phyloP scores from a whole-genome alignment of 2,113 vertebrate species.

The Mixornis gularis region DNA sequence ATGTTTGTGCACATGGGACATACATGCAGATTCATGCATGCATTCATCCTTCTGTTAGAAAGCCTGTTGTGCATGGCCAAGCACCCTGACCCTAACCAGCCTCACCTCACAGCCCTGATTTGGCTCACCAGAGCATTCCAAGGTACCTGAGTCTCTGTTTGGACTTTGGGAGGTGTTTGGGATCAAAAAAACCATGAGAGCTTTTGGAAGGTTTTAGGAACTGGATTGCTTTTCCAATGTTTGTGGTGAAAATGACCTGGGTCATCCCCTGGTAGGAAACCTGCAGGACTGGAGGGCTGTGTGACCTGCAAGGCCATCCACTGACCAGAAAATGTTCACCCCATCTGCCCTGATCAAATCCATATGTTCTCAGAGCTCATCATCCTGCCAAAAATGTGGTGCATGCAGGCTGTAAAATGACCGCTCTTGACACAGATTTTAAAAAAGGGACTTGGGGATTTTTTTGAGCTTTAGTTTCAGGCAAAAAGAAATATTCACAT shows the following conservation, averaged over 20 bases:
- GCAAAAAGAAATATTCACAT: not conserved
- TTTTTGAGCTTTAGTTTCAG: not conserved
- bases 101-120: not conserved
- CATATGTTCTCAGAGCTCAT: not conserved
- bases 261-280: not conserved
- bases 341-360: not conserved
- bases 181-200: not conserved
- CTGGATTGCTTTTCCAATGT: not conserved
- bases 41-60: not conserved
- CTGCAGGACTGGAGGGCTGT: not conserved
- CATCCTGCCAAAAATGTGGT: not conserved
- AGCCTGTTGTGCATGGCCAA: not conserved
- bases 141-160: not conserved
- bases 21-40: not conserved
- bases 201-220: not conserved
- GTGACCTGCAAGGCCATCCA: not conserved
- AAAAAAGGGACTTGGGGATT: not conserved
- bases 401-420: not conserved
- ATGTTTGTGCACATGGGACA: conserved; percentile 31
- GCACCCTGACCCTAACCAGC: not conserved
- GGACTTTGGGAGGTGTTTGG: not conserved
- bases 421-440: not conserved
- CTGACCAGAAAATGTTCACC: not conserved
- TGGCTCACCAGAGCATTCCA: not conserved
- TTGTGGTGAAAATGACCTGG: not conserved